These are phyloP conservation scores for Marcusenius ussheri DNA, from an alignment of 2,113 vertebrate species.

Conservation along the genomic window DNA sequence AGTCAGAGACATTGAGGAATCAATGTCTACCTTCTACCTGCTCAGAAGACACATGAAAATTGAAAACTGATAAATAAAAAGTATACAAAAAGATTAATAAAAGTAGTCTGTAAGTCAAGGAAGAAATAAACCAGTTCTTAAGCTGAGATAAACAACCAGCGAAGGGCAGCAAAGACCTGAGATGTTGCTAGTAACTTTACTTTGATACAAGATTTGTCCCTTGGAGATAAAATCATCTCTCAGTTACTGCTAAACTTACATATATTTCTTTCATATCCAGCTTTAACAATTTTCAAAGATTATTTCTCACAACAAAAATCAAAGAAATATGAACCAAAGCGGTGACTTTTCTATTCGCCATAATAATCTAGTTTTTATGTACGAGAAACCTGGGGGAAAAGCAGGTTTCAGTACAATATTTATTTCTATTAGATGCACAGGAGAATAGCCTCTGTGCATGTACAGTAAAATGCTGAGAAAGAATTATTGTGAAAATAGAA, in stretches of 20 bases:
- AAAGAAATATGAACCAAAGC: not conserved
- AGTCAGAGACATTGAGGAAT: not conserved
- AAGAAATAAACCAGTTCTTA: not conserved
- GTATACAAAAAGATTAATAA: not conserved
- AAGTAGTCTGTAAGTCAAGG: not conserved
- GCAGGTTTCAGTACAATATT: not conserved
- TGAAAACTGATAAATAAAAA: not conserved
- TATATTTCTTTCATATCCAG: not conserved
- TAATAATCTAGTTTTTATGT: not conserved
- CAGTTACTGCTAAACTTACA: not conserved
- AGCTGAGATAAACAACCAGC: not conserved
- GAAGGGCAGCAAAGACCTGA: not conserved
- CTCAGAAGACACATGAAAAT: not conserved
- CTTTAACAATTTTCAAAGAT: not conserved
- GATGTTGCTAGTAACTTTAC: not conserved
- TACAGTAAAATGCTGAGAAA: not conserved
- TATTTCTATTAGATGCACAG: not conserved
- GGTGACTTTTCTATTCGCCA: not conserved
- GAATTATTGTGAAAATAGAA: not conserved
- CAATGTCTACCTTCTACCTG: not conserved
- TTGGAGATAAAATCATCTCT: not conserved
- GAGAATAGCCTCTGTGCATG: not conserved
- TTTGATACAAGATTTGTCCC: not conserved
- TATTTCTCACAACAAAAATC: not conserved
- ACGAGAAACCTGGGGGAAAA: not conserved